phyloP scores from a whole-genome alignment of 1,140 invertebrate genomes.

The Mya arenaria region DNA sequence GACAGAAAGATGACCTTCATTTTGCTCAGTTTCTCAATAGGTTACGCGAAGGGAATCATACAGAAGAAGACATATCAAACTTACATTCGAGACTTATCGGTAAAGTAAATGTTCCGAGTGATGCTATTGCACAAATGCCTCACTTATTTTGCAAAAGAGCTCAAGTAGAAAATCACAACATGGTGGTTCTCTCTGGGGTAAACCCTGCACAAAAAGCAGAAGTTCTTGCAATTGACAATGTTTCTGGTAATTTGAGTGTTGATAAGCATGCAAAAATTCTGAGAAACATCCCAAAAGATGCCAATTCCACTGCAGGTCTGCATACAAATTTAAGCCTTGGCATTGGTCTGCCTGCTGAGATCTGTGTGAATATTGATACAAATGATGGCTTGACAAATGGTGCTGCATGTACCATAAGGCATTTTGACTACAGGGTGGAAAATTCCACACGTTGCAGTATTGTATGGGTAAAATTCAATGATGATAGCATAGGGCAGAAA shows the following conservation, averaged over 20 bases:
- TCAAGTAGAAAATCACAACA: background rate
- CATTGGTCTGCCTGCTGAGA: conserved; percentile 39
- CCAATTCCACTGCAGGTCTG: conserved; percentile 35
- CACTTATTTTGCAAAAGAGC: background rate
- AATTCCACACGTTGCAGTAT: conserved; percentile 44
- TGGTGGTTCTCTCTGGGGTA: background rate
- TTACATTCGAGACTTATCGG: background rate
- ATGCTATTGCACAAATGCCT: background rate
- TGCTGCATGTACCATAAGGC: conserved; percentile 44
- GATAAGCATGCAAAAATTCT: background rate
- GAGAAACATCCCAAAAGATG: conserved; percentile 24
- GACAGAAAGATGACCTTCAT: conserved; percentile 57
- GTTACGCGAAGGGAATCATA: conserved; percentile 48
- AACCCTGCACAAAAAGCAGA: background rate
- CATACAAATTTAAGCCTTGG: conserved; percentile 32
- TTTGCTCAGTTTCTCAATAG: conserved; percentile 59
- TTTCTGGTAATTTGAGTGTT: conserved; percentile 11
- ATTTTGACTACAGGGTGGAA: conserved; percentile 40
- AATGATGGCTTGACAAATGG: conserved; percentile 61
- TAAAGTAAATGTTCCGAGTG: background rate
- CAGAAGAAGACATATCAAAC: background rate
- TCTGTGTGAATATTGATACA: conserved; percentile 50
- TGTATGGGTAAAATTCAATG: conserved; percentile 56
- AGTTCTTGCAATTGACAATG: background rate
- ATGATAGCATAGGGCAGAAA: conserved; percentile 27